Evolutionary conservation across 2,797 vertebrate species (phyloP), one percentile per base, ranked within the genome.

Genomic region (Ptychadena robeensis): DNA sequence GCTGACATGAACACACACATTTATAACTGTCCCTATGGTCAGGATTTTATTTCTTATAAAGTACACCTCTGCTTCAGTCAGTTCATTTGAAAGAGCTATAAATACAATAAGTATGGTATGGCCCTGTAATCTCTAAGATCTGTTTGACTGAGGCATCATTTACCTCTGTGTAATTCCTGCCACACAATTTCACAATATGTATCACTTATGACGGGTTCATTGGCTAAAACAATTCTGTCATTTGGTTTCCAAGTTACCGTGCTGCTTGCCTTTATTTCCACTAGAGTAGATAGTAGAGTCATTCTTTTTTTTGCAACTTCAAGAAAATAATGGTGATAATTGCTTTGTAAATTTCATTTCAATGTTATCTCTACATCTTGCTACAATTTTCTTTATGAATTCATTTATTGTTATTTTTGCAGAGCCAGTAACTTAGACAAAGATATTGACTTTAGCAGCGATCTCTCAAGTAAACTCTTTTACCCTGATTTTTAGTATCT

Each of bases 1-100:
- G 83, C 61, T 37, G 40, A 65, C 40, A 73, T 66, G 67, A 78
- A 63, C 38, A 59, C 32, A 35, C 59, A 65, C 15, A 18, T 53
- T 48, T 59, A 34, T 14, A 78, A 72, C 70, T 83, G 77, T 88
- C 87, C 85, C 64, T 31, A 73, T 88, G 87, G 85, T 85, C 82
- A 77, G 61, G 87, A 84, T 83, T 87, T 86, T 85, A 81, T 73
- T 88, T 86, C 53, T 82, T 10, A 34, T 88, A 87, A 83, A 80
- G 31, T 75, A 40, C 35, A 30, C 75, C 72, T 83, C 66, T 75
- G 53, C 61, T 73, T 83, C 82, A 80, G 67, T 59, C 11, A 37
- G 15, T 28, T 18, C 64, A 78, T 75, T 82, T 61, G 32, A 81
- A 88, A 88, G 76, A 53, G 48, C 38, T 40, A 84, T 73, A 89